Percentiles rank a stretch among this genome's conserved stretches.
Conservation (phyloP, 2,797 vertebrate genomes). For the Anniella stebbinsi region DNA sequence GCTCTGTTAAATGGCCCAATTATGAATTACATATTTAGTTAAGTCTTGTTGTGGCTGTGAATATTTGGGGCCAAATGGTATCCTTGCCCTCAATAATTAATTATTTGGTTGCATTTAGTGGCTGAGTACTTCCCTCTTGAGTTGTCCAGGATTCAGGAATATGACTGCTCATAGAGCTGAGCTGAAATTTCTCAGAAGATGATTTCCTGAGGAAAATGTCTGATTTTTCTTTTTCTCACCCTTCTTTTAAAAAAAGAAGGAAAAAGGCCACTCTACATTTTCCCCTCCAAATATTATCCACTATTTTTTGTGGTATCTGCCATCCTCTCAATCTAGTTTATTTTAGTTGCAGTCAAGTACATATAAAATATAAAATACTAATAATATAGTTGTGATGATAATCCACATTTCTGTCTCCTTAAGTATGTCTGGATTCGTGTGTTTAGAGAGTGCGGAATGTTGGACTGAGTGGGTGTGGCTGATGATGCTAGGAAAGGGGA, state of each 20-base stretch:
- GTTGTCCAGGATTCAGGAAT: conserved; percentile 40
- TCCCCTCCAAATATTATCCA: neutral
- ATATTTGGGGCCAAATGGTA: conserved; percentile 69
- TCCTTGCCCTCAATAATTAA: conserved; percentile 68
- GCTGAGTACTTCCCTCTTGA: conserved; percentile 41
- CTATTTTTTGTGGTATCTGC: too few relatives aligned
- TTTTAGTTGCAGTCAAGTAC: too few relatives aligned
- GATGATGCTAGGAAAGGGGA: too few relatives aligned
- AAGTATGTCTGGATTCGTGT: too few relatives aligned
- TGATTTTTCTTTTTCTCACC: neutral
- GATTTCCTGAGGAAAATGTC: too few relatives aligned
- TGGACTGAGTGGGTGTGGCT: too few relatives aligned
- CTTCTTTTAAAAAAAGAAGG: too few relatives aligned
- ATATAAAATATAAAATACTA: too few relatives aligned
- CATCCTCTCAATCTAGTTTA: too few relatives aligned
- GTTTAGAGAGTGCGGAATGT: too few relatives aligned
- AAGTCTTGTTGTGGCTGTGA: conserved; percentile 66
- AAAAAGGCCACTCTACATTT: neutral
- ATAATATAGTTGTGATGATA: too few relatives aligned
- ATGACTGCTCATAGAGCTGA: neutral
- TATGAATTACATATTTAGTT: conserved; percentile 70
- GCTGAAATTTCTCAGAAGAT: neutral
- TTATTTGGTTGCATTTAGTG: conserved; percentile 67
- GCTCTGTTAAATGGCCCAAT: conserved; percentile 75
- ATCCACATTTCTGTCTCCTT: too few relatives aligned